Percentiles rank a stretch among this genome's conserved stretches.
Conservation (phyloP, 2,888 invertebrate genomes). For the Galerucella pusilla region DNA sequence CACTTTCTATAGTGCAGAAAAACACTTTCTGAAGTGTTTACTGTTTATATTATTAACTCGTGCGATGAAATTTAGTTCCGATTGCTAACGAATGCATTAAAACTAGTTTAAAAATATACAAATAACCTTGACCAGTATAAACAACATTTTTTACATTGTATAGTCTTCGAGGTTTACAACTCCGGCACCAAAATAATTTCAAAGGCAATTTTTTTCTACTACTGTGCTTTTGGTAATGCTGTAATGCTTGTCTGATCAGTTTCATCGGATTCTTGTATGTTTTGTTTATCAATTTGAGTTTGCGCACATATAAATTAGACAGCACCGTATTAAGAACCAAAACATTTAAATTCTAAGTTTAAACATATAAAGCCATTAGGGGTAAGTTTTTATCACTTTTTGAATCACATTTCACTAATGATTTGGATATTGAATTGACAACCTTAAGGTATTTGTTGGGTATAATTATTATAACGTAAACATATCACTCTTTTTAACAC, state of each 20-base stretch:
- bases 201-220: not conserved
- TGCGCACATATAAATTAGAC: slow-evolving; percentile 7
- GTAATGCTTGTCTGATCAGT: not conserved
- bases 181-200: not conserved
- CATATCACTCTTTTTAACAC: not conserved
- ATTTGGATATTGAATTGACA: not conserved
- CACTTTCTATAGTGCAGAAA: slow-evolving; percentile 23
- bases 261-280: slow-evolving; percentile 1
- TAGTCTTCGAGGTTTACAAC: slow-evolving; percentile 3
- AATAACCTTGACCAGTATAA: slow-evolving; percentile 18
- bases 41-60: slow-evolving; percentile 10
- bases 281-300: not conserved
- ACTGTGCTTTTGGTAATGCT: not conserved
- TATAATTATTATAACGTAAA: not conserved
- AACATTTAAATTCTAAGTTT: not conserved
- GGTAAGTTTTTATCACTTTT: not conserved
- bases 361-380: not conserved
- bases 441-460: not conserved
- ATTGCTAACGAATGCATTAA: slow-evolving; percentile 15
- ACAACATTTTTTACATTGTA: not conserved
- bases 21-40: slow-evolving; percentile 14
- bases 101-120: slow-evolving; percentile 16
- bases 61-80: slow-evolving; percentile 6
- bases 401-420: not conserved
- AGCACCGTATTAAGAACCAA: not conserved